Evolutionary conservation across 2,888 invertebrate species (phyloP), one percentile per base, ranked within the genome.

Genomic region (Neoaliturus tenellus): DNA sequence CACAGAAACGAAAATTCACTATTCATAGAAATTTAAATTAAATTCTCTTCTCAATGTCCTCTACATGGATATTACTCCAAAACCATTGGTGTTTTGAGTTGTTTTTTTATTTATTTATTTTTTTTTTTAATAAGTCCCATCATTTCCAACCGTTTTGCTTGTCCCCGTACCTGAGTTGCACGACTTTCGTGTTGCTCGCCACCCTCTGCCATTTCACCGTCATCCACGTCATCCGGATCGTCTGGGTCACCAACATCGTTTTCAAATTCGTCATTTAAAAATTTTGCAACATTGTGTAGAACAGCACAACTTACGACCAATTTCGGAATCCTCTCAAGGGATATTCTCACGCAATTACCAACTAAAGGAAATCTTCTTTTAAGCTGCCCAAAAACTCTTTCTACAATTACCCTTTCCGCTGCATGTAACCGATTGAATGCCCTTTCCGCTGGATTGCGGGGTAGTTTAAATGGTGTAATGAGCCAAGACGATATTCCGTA

Each of bases 381-480:
- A 3, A 83, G n/a, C 31, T 83, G 83, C 25, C 83, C 62, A 41
- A 75, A 83, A 6, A 58, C 58, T 58, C 82, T 58, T 83, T 83
- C 75, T 39, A 82, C 69, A 69, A 82, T 82, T n/a, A 71, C 48
- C 12, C 82, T 48, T 35, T 82, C 82, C 48, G 10, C 35, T 71
- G 71, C 71, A 20, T 71, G 78, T 4, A 44, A 33, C 17, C 28
- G 23, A 14, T 78, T 78, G 23, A 80, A 80, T 10, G 23, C 25
- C n/a, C 80, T 28, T 25, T 51, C 25, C 4, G 10, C 39, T 17
- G 48, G 17, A 75, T 39, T 75, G 14, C 14, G 14, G 14, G 48
- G 10, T 25, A n/a, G 23, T 39, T 80, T 41, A 80, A 51, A 80
- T 23, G 39, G 71, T 20, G 75, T 75, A 25, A 44, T 48, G 17